Base-by-base conservation (phyloP, 2,888 invertebrate species). In the Beris morrisii region DNA sequence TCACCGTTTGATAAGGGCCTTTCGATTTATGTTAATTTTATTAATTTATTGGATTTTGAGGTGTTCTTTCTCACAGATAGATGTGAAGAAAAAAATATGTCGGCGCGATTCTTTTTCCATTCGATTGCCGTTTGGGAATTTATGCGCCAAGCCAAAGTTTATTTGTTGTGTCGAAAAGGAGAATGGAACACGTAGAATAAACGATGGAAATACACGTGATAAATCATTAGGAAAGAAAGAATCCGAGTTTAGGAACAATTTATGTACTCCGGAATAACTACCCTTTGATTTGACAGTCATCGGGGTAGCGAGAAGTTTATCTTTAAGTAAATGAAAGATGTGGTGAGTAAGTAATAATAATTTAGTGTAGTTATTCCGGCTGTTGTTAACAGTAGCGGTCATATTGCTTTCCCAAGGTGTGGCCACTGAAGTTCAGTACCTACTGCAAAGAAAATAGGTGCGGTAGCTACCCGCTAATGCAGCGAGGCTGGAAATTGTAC, bases 21-120 rank as follows among this genome's bases (percentile, higher is more conserved):
- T 65, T 56, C 64, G 64, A 65, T 65, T 65, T 65, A 65, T 65
- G 64, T 65, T 65, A 65, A 65, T 65, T 65, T 65, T 56, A 65
- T 65, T 65, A 65, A 65, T 65, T 65, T 65, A 65, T 65, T 65
- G 64, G 56, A 65, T 65, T 64, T 65, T 55, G 48, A 55, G 64
- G 64, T 65, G 64, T 65, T 61, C 50, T 61, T 50, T 22, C 22
- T 22, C 22, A 22, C 22, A 22, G 22, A 61, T 50, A 61, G 61
- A 61, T 61, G 38, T 61, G 43, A 43, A 43, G 38, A 15, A 38
- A 50, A 44, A 61, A 61, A 61, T 61, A 61, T 61, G 61, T 61
- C 50, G 32, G 61, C 50, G 50, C 50, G 61, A 50, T 61, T 38
- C 52, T 52, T 61, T 61, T 61, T 61, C 61, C 61, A 38, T 61